These are phyloP conservation scores for Phenacoccus solenopsis DNA, from an alignment of 1,140 invertebrate genomes.

Conservation along the genomic window DNA sequence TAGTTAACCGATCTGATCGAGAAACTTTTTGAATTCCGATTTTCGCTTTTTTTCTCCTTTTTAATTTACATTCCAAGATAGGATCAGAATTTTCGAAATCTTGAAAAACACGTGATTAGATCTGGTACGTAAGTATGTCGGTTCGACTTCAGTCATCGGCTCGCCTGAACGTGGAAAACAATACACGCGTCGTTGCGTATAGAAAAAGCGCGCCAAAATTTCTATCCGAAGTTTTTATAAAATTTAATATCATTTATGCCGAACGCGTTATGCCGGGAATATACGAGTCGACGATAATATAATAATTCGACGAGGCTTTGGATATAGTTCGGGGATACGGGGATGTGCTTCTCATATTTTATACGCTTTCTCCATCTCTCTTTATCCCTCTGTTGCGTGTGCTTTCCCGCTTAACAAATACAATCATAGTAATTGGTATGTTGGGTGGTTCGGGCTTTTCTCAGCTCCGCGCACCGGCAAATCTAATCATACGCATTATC, in stretches of 20 bases:
- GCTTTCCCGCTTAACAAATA: slow-evolving; percentile 5
- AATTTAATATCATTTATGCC: slow-evolving; percentile 13
- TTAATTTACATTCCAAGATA: no score
- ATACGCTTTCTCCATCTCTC: neutral
- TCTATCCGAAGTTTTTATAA: no score
- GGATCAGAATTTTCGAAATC: no score
- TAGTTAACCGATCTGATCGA: no score
- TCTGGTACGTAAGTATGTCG: no score
- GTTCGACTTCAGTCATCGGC: no score
- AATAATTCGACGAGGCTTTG: slow-evolving; percentile 6
- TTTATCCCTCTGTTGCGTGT: neutral
- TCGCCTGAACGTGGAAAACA: no score
- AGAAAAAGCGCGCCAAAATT: no score
- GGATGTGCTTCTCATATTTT: neutral
- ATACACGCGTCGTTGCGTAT: no score
- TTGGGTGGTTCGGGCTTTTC: neutral
- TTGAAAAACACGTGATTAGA: no score
- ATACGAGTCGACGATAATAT: slow-evolving; percentile 8
- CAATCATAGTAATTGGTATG: slow-evolving; percentile 14
- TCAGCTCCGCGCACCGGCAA: slow-evolving; percentile 1
- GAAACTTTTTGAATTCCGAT: no score
- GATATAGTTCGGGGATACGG: neutral
- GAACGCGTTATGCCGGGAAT: neutral
- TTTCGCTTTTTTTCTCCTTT: no score
- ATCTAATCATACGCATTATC: slow-evolving; percentile 18